phyloP scores from a whole-genome alignment of 2,113 vertebrate species.

The Salvelinus sp. region DNA sequence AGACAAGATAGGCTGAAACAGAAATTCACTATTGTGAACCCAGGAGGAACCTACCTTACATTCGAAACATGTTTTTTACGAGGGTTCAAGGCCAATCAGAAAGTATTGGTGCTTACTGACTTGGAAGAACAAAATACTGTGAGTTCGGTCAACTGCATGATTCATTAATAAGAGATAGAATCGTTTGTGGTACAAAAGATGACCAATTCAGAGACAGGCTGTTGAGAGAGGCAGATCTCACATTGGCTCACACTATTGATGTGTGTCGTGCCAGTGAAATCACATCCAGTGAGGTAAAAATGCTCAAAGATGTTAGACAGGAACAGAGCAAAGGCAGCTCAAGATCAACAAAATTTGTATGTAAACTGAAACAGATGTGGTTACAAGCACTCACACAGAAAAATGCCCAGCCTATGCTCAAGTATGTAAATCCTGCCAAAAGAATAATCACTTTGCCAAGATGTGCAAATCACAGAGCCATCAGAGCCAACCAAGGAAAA shows the following conservation, averaged over 20 bases:
- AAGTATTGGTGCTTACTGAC: constrained; percentile 5
- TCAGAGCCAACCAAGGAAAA: constrained; percentile 1
- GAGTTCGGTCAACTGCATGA: constrained; percentile 7
- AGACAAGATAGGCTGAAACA: constrained; percentile 8
- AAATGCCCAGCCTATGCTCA: not conserved
- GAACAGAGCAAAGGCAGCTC: not conserved
- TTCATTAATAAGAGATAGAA: constrained; percentile 10
- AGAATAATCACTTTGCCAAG: constrained; percentile 16
- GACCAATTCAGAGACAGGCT: constrained; percentile 20
- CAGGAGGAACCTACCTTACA: constrained; percentile 14
- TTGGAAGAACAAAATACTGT: constrained; percentile 19
- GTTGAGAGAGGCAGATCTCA: constrained; percentile 27
- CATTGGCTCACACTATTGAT: constrained; percentile 12
- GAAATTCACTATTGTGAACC: constrained; percentile 9
- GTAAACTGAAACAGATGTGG: constrained; percentile 13
- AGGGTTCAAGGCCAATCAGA: not conserved
- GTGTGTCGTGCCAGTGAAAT: constrained; percentile 9
- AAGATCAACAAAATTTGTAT: not conserved
- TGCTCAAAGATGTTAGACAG: not conserved
- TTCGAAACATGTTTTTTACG: constrained; percentile 9
- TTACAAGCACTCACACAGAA: not conserved
- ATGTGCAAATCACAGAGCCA: constrained; percentile 8
- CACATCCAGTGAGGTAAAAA: constrained; percentile 12
- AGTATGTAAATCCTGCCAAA: constrained; percentile 11
- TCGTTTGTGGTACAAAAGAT: not conserved